Conservation (phyloP, 2,113 vertebrate species). For the Xenopus laevis region DNA sequence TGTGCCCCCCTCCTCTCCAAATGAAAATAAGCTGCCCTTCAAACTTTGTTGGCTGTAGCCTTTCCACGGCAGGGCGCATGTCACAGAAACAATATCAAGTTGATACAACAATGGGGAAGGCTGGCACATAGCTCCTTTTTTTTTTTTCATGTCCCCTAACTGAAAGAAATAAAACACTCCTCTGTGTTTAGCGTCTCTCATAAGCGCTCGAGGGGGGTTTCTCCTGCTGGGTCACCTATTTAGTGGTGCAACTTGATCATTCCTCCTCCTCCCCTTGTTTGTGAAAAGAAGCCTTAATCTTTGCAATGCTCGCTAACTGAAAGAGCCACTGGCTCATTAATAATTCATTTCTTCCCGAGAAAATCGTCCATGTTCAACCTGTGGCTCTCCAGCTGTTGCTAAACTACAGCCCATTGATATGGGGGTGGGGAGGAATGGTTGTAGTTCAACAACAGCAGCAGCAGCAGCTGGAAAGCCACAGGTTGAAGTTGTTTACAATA, state of each 20-base stretch:
- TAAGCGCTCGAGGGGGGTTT: background rate
- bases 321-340: conserved; percentile 18
- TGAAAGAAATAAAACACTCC: background rate
- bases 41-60: background rate
- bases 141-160: background rate
- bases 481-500: background rate
- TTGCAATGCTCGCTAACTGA: conserved; percentile 16
- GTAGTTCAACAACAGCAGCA: background rate
- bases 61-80: conserved; percentile 12
- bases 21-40: background rate
- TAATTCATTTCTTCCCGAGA: conserved; percentile 20
- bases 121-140: background rate
- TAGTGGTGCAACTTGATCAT: conserved; percentile 39
- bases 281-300: conserved; percentile 15
- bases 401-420: background rate
- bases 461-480: background rate
- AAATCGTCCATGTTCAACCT: background rate
- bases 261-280: conserved; percentile 9
- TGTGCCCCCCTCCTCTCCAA: no score
- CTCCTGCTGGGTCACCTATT: background rate
- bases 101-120: conserved; percentile 22
- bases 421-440: no score
- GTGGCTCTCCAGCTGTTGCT: background rate
- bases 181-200: background rate
- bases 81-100: conserved; percentile 10